Evolutionary conservation across 1,140 invertebrate genomes (phyloP), one percentile per base, ranked within the genome.

Genomic region (Panulirus ornatus): DNA sequence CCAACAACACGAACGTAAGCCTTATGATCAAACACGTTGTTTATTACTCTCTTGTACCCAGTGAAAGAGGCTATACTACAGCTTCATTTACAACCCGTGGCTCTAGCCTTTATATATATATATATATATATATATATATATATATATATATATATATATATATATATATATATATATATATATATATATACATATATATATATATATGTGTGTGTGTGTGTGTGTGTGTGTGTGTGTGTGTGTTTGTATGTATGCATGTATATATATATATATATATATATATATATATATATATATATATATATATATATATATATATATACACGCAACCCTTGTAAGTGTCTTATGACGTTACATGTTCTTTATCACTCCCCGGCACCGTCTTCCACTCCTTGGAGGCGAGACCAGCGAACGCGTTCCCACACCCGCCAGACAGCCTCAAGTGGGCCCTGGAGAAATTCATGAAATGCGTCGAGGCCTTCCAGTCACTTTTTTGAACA

Each of bases 261-360:
- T 79, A 47, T 79, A 44, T 51, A 76, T 76, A 76, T 40, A 76
- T 76, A 76, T 76, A 76, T 76, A 76, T 76, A 76, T 76, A 76
- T 76, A 76, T 76, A 76, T 40, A 76, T 76, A 76, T 76, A 76
- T 76, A 6, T 76, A 38, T 76, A 38, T 76, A 6, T 76, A 51
- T 81, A 51, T 81, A 51, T 81, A 51, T 81, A 51, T 9, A 51
- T 51, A 51, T 51, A 51, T 30, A 51, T 42, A 30, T 16, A 81
- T 30, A 47, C 44, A 51, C 73, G 19, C 30, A 76, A 34, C 73
- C n/a, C n/a, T n/a, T n/a, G n/a, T n/a, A n/a, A n/a, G n/a, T n/a
- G n/a, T n/a, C n/a, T n/a, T n/a, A n/a, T 47, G 44, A 47, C 14
- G 44, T 5, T 14, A 47, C 44, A 6, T 5, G 44, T 47, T 47